These are phyloP conservation scores for Eilema griseolum DNA, from an alignment of 2,888 invertebrate genomes.

Conservation along the genomic window DNA sequence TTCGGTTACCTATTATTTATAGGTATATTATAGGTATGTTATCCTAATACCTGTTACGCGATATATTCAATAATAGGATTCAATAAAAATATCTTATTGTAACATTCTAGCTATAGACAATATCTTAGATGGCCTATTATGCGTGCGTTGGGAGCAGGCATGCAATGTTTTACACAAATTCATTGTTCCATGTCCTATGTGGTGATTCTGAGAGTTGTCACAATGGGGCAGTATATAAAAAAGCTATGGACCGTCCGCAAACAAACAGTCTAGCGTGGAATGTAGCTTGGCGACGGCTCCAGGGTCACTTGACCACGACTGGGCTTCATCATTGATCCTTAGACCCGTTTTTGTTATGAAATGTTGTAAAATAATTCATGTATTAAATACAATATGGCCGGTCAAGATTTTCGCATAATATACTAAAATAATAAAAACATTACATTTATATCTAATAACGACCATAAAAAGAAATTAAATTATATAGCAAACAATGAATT, in stretches of 20 bases:
- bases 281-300: conserved; percentile 61
- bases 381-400: conserved; percentile 16
- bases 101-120: neutral
- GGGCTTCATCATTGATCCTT: conserved; percentile 31
- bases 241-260: conserved; percentile 51
- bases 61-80: neutral
- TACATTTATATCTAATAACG: conserved; percentile 11
- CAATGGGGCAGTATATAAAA: conserved; percentile 29
- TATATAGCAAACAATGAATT: neutral
- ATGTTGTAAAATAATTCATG: conserved; percentile 29
- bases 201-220: conserved; percentile 23
- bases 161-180: neutral
- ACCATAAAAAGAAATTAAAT: neutral
- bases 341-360: conserved; percentile 26
- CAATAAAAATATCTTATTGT: neutral
- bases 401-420: neutral
- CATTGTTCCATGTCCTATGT: neutral
- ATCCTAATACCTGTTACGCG: neutral
- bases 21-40: neutral
- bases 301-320: conserved; percentile 37
- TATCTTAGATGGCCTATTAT: neutral
- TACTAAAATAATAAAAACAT: conserved; percentile 6
- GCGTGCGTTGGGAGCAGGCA: neutral
- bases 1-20: neutral
- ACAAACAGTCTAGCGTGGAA: conserved; percentile 64